A percentile compares a stretch with the other conserved stretches of the same genome.
Conservation (phyloP, 2,113 vertebrate species). For the Orycteropus afer region DNA sequence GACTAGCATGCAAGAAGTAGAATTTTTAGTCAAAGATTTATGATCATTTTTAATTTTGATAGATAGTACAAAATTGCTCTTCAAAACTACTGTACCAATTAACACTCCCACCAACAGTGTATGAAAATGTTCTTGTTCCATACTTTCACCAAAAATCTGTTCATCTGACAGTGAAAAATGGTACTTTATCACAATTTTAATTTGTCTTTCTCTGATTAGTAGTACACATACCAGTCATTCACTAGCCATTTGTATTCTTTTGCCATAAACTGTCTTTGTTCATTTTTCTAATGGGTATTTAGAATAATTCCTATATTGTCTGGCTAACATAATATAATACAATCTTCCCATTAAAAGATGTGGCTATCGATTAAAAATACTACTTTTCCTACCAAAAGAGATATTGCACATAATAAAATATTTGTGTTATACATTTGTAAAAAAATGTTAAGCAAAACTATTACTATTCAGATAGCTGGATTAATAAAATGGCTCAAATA, state of each 20-base stretch:
- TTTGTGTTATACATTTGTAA: not conserved
- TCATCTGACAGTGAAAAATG: not conserved
- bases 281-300: not conserved
- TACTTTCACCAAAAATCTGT: not conserved
- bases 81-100: not conserved
- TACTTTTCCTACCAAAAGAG: not conserved
- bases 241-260: not conserved
- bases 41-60: not conserved
- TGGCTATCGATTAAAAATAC: not conserved
- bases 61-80: not conserved
- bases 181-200: not conserved
- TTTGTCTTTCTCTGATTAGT: not conserved
- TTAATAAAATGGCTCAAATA: not conserved
- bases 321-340: no score
- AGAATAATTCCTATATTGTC: not conserved
- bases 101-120: not conserved
- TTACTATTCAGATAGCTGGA: rapidly evolving
- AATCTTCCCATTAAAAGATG: not conserved
- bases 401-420: not conserved
- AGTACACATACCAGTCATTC: not conserved
- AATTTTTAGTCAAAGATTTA: not conserved
- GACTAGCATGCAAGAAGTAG: not conserved
- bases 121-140: not conserved
- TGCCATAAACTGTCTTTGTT: not conserved
- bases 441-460: not conserved